These are phyloP conservation scores for Penaeus vannamei DNA, from an alignment of 1,140 invertebrate species.

Conservation along the genomic window DNA sequence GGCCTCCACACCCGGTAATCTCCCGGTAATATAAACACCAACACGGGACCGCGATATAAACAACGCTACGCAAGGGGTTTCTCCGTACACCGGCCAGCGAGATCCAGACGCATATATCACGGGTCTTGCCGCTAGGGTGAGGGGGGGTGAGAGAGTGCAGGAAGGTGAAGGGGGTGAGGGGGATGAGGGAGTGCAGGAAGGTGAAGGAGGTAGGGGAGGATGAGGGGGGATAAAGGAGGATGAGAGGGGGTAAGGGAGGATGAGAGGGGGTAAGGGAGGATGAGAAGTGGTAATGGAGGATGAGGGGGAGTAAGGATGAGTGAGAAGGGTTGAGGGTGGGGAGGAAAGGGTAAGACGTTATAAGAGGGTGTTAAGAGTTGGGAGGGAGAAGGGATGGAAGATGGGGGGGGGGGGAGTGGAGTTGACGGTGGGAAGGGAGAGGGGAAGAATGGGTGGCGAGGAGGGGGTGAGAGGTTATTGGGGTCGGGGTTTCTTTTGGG, in stretches of 20 bases:
- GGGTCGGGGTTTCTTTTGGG: neutral
- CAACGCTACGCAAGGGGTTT: too few relatives aligned
- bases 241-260: neutral
- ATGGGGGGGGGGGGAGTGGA: neutral
- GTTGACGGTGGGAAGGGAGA: neutral
- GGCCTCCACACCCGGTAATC: too few relatives aligned
- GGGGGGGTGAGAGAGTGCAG: too few relatives aligned
- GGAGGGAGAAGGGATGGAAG: neutral
- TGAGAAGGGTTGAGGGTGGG: too few relatives aligned
- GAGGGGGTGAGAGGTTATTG: neutral
- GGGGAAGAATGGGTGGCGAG: neutral
- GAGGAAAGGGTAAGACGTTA: neutral
- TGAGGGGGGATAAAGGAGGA: slow-evolving; percentile 5
- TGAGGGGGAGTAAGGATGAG: neutral
- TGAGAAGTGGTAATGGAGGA: neutral
- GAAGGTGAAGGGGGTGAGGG: neutral
- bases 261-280: neutral
- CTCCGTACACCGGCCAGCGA: too few relatives aligned
- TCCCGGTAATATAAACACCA: too few relatives aligned
- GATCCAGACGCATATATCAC: too few relatives aligned
- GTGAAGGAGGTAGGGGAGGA: slow-evolving; percentile 14
- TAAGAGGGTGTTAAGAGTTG: neutral
- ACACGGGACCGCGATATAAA: too few relatives aligned
- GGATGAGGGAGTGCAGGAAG: neutral
- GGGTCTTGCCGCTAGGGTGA: too few relatives aligned